These are phyloP conservation scores for Zaprionus capensis DNA, from an alignment of 1,140 invertebrate species.

Conservation along the genomic window DNA sequence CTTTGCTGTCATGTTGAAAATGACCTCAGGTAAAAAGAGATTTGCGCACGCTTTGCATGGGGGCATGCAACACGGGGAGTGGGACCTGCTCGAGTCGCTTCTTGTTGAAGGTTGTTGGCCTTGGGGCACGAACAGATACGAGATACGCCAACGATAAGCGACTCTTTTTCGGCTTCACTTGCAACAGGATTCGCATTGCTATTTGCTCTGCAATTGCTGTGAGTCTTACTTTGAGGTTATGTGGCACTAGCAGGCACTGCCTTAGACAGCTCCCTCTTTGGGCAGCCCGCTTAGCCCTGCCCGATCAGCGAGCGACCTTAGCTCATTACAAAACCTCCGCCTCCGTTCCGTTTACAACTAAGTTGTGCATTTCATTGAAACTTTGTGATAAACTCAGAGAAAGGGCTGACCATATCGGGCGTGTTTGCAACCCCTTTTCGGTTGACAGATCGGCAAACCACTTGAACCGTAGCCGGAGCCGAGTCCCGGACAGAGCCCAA, in stretches of 20 bases:
- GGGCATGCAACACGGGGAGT: conserved; percentile 6
- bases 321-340: conserved; percentile 2
- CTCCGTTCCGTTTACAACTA: background rate
- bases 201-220: background rate
- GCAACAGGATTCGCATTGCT: background rate
- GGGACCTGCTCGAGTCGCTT: conserved; percentile 26
- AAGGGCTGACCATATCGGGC: conserved; percentile 13
- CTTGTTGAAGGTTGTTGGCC: conserved; percentile 70
- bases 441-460: conserved; percentile 48
- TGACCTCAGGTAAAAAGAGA: conserved; percentile 77
- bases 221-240: background rate
- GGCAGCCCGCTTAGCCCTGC: background rate
- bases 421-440: conserved; percentile 35
- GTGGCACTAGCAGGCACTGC: background rate
- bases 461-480: conserved; percentile 48
- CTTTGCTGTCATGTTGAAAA: conserved; percentile 60
- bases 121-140: conserved; percentile 43
- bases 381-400: conserved; percentile 14
- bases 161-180: background rate
- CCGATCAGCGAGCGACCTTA: background rate
- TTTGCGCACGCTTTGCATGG: conserved; percentile 59
- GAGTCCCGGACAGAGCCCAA: conserved; percentile 20
- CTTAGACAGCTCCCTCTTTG: background rate
- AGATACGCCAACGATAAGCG: conserved; percentile 63
- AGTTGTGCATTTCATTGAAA: conserved; percentile 38